These are phyloP conservation scores for Drosophila histrio DNA, from an alignment of 2,888 invertebrate species.

Conservation along the genomic window DNA sequence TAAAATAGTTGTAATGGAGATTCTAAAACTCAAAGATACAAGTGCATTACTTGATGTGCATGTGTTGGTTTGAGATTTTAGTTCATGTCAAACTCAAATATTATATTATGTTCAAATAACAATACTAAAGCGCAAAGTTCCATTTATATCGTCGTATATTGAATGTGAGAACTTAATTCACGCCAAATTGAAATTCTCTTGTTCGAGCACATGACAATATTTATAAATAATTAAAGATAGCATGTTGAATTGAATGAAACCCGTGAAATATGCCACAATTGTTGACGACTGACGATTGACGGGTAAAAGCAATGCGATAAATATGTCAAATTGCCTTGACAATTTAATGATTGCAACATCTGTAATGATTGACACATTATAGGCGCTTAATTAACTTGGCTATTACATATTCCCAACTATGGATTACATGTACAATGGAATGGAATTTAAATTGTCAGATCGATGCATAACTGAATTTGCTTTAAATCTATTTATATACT, in stretches of 20 bases:
- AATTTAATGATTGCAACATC: slow-evolving; percentile 53
- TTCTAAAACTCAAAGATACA: too few relatives aligned
- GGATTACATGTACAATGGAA: slow-evolving; percentile 7
- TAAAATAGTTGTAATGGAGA: too few relatives aligned
- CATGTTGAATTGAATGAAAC: slow-evolving; percentile 1
- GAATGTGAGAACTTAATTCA: not conserved
- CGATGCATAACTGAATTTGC: slow-evolving; percentile 24
- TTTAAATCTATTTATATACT: not conserved
- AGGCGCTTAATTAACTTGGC: slow-evolving; percentile 38
- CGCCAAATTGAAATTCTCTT: not conserved
- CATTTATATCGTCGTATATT: too few relatives aligned
- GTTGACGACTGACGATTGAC: not conserved
- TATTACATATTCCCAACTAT: slow-evolving; percentile 26
- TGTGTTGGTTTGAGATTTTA: too few relatives aligned
- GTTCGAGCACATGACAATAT: not conserved
- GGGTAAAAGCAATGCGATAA: slow-evolving; percentile 39
- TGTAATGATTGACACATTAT: slow-evolving; percentile 42
- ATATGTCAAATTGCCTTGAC: slow-evolving; percentile 33
- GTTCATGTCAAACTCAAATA: too few relatives aligned
- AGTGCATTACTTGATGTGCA: too few relatives aligned
- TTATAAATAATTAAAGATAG: slow-evolving; percentile 23
- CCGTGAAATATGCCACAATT: slow-evolving; percentile 9
- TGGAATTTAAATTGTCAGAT: slow-evolving; percentile 31
- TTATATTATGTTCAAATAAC: too few relatives aligned
- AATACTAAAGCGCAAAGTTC: too few relatives aligned